A percentile compares a stretch with the other conserved stretches of the same genome.
Conservation (phyloP, 2,888 invertebrate genomes). For the Chrysopilus asiliformis region DNA sequence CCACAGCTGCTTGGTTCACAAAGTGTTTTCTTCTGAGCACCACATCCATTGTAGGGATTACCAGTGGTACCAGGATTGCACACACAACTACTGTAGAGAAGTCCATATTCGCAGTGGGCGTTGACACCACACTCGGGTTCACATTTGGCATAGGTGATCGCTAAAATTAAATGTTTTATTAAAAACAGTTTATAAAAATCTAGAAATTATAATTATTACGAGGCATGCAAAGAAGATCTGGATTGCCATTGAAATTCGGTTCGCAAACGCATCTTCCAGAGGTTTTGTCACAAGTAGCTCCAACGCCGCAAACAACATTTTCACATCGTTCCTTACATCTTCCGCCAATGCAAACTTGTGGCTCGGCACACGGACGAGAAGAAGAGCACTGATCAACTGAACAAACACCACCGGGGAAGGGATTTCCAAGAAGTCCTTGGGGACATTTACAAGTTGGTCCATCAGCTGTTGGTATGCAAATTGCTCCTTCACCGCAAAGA, state of each 20-base stretch:
- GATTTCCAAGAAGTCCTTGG: constrained; percentile 77
- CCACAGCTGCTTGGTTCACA: constrained; percentile 66
- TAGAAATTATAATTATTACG: constrained; percentile 46
- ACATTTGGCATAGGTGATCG: constrained; percentile 63
- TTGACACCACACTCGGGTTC: constrained; percentile 67
- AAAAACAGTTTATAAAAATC: constrained; percentile 2
- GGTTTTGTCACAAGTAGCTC: constrained; percentile 68
- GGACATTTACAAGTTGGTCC: constrained; percentile 83
- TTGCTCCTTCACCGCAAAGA: constrained; percentile 68
- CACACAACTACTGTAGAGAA: constrained; percentile 56
- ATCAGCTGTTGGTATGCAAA: constrained; percentile 69
- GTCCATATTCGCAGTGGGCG: constrained; percentile 76
- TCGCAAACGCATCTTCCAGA: constrained; percentile 78
- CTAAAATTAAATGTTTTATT: constrained; percentile 37
- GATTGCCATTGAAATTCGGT: constrained; percentile 77
- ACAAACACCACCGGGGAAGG: constrained; percentile 82
- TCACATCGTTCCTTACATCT: constrained; percentile 82
- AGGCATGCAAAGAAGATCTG: constrained; percentile 80
- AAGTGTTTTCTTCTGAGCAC: constrained; percentile 52
- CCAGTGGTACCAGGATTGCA: constrained; percentile 75
- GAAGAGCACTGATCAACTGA: constrained; percentile 68
- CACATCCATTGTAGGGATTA: constrained; percentile 77
- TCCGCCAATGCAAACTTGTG: constrained; percentile 72
- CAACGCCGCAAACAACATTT: constrained; percentile 73
- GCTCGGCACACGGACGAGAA: constrained; percentile 60